These are phyloP conservation scores for Tenualosa ilisha DNA, from an alignment of 2,797 vertebrate species.

Conservation along the genomic window DNA sequence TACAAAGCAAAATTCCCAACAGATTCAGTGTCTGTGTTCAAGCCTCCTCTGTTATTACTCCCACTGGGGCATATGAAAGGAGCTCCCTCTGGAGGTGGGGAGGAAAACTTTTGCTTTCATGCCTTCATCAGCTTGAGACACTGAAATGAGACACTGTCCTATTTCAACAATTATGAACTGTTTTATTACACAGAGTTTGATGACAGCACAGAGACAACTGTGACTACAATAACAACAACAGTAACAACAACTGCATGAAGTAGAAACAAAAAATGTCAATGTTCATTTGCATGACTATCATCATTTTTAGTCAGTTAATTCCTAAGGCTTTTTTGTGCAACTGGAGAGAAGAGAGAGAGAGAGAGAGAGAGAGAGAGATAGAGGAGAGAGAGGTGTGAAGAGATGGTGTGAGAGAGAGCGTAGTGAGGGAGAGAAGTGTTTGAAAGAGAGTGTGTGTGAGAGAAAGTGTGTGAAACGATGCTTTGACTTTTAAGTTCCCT, in stretches of 20 bases:
- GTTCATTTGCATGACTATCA: neutral
- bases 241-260: neutral
- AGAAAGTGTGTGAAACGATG: too few relatives aligned
- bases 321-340: neutral
- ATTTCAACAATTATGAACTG: constrained; percentile 2
- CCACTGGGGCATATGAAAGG: neutral
- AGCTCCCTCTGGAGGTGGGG: neutral
- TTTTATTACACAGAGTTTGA: neutral
- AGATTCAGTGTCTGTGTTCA: neutral
- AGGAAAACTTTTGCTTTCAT: neutral
- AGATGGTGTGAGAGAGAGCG: too few relatives aligned
- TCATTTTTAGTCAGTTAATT: neutral
- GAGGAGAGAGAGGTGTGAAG: neutral
- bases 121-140: neutral
- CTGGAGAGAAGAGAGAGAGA: neutral
- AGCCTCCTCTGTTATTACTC: neutral
- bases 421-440: too few relatives aligned
- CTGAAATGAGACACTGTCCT: neutral
- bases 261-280: neutral
- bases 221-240: neutral
- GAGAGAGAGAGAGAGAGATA: neutral
- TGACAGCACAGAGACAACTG: neutral
- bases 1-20: neutral
- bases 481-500: too few relatives aligned
- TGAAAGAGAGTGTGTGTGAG: too few relatives aligned